Percentiles rank a stretch among this genome's conserved stretches.
Conservation (phyloP, 2,113 vertebrate genomes). For the Percopsis transmontana region DNA sequence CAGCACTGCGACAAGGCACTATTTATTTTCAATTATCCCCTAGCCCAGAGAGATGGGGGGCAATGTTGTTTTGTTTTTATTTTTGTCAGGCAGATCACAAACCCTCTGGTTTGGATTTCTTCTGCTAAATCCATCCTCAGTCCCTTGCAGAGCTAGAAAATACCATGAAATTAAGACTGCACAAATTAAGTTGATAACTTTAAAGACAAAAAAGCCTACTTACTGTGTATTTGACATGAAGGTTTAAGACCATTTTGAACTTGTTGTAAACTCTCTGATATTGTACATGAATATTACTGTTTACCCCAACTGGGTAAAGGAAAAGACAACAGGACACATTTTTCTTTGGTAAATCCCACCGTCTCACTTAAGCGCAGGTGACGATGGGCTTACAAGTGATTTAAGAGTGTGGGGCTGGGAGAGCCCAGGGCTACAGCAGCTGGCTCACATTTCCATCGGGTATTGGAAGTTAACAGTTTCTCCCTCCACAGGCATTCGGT, state of each 20-base stretch:
- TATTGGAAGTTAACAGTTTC: constrained; percentile 5
- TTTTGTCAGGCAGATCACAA: constrained; percentile 50
- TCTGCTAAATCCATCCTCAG: constrained; percentile 51
- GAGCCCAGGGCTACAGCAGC: constrained; percentile 42
- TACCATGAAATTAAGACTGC: constrained; percentile 17
- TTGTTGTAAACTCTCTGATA: no score
- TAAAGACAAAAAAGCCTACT: constrained; percentile 14
- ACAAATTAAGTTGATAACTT: neutral
- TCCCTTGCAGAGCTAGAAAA: constrained; percentile 31
- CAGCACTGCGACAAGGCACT: constrained; percentile 71
- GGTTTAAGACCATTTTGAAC: no score
- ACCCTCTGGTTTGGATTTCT: constrained; percentile 45
- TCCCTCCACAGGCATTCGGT: neutral
- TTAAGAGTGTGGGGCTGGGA: neutral
- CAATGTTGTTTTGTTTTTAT: constrained; percentile 56
- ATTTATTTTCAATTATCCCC: constrained; percentile 77
- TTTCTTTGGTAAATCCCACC: neutral
- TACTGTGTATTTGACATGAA: constrained; percentile 10
- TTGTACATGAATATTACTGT: neutral
- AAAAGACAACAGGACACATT: constrained; percentile 28
- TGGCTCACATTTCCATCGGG: constrained; percentile 49
- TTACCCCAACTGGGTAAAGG: constrained; percentile 5
- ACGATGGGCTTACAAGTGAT: constrained; percentile 14
- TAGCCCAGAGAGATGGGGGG: constrained; percentile 56
- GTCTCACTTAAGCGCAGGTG: constrained; percentile 30